Evolutionary conservation across 2,113 vertebrate species (phyloP).

Genomic region (Pteropus alecto): DNA sequence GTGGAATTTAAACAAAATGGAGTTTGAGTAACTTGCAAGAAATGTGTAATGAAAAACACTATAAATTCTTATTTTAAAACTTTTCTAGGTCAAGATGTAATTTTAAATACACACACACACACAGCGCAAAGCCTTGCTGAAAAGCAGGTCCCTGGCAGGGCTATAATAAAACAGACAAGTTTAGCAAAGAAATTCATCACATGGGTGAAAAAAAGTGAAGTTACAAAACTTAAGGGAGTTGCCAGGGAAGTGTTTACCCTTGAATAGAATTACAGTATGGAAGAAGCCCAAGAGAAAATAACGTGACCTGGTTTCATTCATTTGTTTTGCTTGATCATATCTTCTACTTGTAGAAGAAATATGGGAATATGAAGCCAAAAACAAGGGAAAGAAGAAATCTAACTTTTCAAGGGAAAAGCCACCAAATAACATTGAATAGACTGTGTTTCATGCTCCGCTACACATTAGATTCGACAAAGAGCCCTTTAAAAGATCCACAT

Average conservation of each 20-base stretch:
- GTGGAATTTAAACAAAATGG: slow-evolving; percentile 24
- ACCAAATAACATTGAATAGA: neutral
- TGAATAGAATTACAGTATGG: neutral
- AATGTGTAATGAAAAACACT: neutral
- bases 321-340: neutral
- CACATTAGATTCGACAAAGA: neutral
- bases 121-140: neutral
- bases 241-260: neutral
- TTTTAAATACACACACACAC: slow-evolving; percentile 10
- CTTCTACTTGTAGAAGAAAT: neutral
- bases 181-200: neutral
- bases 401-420: slow-evolving; percentile 43
- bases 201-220: neutral
- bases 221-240: neutral
- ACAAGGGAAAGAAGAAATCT: slow-evolving; percentile 26
- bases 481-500: neutral
- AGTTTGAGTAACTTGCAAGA: slow-evolving; percentile 1
- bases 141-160: neutral
- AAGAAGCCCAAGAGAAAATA: neutral
- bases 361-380: neutral
- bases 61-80: neutral
- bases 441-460: neutral
- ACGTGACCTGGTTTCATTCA: neutral
- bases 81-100: slow-evolving; percentile 21
- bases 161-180: neutral